A percentile compares a stretch with the other conserved stretches of the same genome.
Evolutionary conservation across 1,140 invertebrate genomes (phyloP).

Genomic region (Aphelenchoides fujianensis): DNA sequence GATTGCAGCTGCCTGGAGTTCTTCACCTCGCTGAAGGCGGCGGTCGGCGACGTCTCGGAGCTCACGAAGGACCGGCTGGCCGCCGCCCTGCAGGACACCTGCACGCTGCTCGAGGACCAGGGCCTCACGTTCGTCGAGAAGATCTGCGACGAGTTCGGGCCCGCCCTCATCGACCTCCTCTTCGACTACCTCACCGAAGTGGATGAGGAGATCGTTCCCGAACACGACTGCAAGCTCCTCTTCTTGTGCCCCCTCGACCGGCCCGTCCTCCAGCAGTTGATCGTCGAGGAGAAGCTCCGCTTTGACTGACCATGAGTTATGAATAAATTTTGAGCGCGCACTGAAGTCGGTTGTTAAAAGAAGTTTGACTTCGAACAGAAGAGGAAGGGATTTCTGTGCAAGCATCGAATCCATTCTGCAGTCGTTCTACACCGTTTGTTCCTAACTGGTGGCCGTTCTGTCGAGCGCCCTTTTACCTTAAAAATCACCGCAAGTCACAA

Average conservation of each 20-base stretch:
- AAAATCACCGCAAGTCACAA: too few species aligned
- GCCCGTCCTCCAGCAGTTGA: background rate
- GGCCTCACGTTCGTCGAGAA: background rate
- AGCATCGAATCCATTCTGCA: background rate
- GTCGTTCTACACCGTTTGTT: background rate
- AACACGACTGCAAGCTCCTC: background rate
- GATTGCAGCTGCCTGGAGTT: background rate
- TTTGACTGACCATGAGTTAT: background rate
- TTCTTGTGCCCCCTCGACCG: background rate
- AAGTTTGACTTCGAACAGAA: too few species aligned
- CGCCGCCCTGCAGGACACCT: background rate
- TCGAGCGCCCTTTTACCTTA: too few species aligned
- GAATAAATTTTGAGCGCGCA: background rate
- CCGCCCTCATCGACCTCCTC: background rate
- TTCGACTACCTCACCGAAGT: background rate
- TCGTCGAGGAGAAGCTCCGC: background rate
- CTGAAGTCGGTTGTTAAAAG: too few species aligned
- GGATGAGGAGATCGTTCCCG: background rate
- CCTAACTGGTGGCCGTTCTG: background rate
- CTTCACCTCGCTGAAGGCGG: background rate
- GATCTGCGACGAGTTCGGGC: background rate
- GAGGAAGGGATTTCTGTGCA: too few species aligned
- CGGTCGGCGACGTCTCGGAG: background rate
- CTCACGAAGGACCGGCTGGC: background rate
- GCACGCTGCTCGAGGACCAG: background rate